Evolutionary conservation across 2,113 vertebrate genomes (phyloP).

Genomic region (Gobius niger): DNA sequence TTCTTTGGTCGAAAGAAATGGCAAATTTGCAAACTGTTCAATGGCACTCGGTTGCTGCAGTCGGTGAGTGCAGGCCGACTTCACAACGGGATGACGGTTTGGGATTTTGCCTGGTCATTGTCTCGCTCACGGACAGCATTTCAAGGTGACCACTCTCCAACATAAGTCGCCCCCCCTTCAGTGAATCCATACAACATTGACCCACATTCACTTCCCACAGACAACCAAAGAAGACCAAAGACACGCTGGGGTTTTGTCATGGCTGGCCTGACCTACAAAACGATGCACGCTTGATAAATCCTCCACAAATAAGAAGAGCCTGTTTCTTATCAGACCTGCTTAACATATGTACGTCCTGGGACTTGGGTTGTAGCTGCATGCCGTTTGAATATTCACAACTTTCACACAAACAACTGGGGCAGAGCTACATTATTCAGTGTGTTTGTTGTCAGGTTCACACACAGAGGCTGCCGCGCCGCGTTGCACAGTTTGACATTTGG

Average conservation of each 20-base stretch:
- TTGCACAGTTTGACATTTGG: conserved; percentile 20
- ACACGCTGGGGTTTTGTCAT: conserved; percentile 63
- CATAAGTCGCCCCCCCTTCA: conserved; percentile 51
- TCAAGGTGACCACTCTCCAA: conserved; percentile 66
- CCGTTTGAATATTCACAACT: conserved; percentile 64
- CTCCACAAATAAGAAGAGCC: conserved; percentile 59
- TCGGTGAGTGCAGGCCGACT: too few species aligned
- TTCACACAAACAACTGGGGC: conserved; percentile 53
- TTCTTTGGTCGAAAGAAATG: too few species aligned
- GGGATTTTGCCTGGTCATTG: conserved; percentile 40
- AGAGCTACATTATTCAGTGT: conserved; percentile 67
- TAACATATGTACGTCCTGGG: conserved; percentile 54
- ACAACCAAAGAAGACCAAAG: conserved; percentile 25
- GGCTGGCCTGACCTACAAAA: conserved; percentile 73
- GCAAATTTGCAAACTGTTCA: too few species aligned
- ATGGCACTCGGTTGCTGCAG: too few species aligned
- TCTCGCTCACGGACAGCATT: conserved; percentile 36
- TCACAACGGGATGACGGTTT: neutral
- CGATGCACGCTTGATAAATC: conserved; percentile 70
- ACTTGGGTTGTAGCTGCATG: conserved; percentile 55
- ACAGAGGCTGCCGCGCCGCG: conserved; percentile 18
- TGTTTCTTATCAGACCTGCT: conserved; percentile 41
- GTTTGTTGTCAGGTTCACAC: conserved; percentile 58
- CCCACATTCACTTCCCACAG: conserved; percentile 68
- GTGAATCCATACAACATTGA: conserved; percentile 50